Conservation (phyloP, 1,140 invertebrate species). For the Drosophila bipectinata region DNA sequence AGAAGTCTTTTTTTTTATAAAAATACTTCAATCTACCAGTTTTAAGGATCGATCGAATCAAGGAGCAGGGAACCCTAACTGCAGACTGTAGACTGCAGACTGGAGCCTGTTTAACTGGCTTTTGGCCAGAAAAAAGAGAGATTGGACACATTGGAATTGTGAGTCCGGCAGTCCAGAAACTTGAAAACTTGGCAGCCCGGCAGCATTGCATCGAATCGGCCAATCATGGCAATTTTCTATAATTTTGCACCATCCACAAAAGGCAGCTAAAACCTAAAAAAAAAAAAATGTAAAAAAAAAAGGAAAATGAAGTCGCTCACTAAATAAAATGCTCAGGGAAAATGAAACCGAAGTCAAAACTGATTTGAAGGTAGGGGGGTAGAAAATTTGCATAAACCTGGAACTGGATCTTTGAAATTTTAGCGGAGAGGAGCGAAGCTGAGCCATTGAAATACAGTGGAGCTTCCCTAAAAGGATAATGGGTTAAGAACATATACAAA, state of each 20-base stretch:
- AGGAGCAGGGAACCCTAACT: background rate
- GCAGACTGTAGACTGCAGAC: no score
- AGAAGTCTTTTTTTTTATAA: background rate
- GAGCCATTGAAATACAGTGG: slow-evolving; percentile 1
- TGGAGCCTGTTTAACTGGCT: slow-evolving; percentile 1
- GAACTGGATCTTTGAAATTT: slow-evolving; percentile 68
- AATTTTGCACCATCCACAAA: slow-evolving; percentile 71
- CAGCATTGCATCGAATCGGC: slow-evolving; percentile 35
- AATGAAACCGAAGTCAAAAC: slow-evolving; percentile 17
- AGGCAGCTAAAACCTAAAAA: slow-evolving; percentile 55
- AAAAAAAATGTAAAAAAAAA: slow-evolving; percentile 70
- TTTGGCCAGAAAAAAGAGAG: background rate
- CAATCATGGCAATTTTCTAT: slow-evolving; percentile 83
- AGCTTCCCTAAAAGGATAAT: background rate
- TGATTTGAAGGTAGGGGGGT: slow-evolving; percentile 7
- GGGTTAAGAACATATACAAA: no score
- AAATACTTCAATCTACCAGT: background rate
- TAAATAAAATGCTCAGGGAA: background rate
- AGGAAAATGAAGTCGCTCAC: slow-evolving; percentile 34
- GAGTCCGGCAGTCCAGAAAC: background rate
- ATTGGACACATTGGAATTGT: background rate
- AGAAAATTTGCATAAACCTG: slow-evolving; percentile 69
- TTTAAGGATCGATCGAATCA: background rate
- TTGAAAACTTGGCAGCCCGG: slow-evolving; percentile 35
- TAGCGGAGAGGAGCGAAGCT: slow-evolving; percentile 46